Evolutionary conservation across 2,797 vertebrate genomes (phyloP).

Genomic region (Coregonus sp.): DNA sequence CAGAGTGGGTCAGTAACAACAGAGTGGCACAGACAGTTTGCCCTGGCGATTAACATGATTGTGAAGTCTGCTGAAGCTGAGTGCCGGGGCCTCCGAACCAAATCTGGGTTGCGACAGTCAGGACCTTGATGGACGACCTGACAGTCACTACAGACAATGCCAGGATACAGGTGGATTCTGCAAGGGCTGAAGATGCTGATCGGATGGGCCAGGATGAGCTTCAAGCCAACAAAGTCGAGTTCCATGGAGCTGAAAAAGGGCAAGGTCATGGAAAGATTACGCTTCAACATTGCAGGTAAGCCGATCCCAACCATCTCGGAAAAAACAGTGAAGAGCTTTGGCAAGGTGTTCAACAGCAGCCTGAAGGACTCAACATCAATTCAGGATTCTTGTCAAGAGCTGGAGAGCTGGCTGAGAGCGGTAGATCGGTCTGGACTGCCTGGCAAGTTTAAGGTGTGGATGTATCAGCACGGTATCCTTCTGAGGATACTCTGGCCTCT

Average conservation of each 20-base stretch:
- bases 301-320: constrained; percentile 8
- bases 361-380: neutral
- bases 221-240: constrained; percentile 5
- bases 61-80: too few relatives aligned
- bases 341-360: neutral
- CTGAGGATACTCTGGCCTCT: constrained; percentile 27
- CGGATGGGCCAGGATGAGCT: neutral
- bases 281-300: neutral
- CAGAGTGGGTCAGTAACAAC: too few relatives aligned
- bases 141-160: too few relatives aligned
- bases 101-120: too few relatives aligned
- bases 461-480: constrained; percentile 21
- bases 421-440: constrained; percentile 18
- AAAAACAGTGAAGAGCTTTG: constrained; percentile 6
- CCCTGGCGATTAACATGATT: too few relatives aligned
- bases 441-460: constrained; percentile 29
- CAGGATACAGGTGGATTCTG: too few relatives aligned
- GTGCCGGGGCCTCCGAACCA: too few relatives aligned
- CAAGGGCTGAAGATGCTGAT: neutral
- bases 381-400: constrained; percentile 7
- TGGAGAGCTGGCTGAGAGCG: constrained; percentile 12
- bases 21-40: too few relatives aligned
- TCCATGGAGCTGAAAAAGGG: neutral
- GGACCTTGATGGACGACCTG: too few relatives aligned
- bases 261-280: neutral